Conservation (phyloP, 1,140 invertebrate species). For the Delia radicum region DNA sequence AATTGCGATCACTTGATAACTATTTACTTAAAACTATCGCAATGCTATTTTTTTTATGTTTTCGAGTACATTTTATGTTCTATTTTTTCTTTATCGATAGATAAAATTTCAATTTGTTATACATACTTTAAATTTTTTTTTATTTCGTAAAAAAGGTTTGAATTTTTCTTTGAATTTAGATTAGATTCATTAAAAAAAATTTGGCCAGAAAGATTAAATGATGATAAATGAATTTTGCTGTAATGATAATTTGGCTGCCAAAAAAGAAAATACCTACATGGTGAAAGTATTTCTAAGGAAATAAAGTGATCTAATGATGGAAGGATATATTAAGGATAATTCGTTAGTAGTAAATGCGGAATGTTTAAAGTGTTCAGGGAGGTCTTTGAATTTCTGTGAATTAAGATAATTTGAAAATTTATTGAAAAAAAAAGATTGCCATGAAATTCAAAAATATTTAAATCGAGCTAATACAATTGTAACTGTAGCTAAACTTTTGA, state of each 20-base stretch:
- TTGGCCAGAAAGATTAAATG: not conserved
- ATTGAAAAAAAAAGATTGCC: too few species aligned
- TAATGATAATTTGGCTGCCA: not conserved
- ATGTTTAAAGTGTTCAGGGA: too few species aligned
- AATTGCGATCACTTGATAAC: slow-evolving; percentile 11
- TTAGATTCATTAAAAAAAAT: slow-evolving; percentile 7
- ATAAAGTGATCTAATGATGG: too few species aligned
- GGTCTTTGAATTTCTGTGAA: too few species aligned
- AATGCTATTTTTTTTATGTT: not conserved
- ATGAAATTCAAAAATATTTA: too few species aligned
- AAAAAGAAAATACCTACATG: not conserved
- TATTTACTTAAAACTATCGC: not conserved
- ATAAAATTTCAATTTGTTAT: slow-evolving; percentile 9
- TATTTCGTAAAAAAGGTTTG: not conserved
- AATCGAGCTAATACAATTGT: too few species aligned
- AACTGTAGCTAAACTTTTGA: too few species aligned
- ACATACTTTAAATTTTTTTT: not conserved
- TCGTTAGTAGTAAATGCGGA: not conserved
- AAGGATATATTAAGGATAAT: too few species aligned
- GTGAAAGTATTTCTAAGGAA: not conserved
- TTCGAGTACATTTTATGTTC: not conserved
- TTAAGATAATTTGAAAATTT: too few species aligned
- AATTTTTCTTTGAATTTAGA: slow-evolving; percentile 7
- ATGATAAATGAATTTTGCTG: slow-evolving; percentile 17
- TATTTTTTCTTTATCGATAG: not conserved